Conservation (phyloP, 2,797 vertebrate genomes). For the Sebastiscus albofasciatus region DNA sequence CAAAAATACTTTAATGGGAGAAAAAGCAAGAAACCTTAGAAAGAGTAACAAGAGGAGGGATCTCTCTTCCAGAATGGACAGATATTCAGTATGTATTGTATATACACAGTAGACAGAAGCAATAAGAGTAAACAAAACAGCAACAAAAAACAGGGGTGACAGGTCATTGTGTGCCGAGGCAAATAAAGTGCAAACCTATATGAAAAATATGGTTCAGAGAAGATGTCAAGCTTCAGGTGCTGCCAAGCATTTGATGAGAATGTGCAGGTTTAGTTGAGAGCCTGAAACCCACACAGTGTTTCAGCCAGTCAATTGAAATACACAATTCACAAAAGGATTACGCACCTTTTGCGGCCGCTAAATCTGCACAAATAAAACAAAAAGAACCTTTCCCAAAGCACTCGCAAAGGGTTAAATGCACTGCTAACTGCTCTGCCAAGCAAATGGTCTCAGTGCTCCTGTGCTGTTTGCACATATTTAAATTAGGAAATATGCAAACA, state of each 20-base stretch:
- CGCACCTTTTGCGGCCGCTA: no score
- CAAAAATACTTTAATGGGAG: neutral
- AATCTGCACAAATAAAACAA: neutral
- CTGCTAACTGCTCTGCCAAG: no score
- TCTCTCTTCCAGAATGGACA: neutral
- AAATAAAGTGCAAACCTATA: neutral
- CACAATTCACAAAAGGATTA: no score
- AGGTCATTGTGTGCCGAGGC: neutral
- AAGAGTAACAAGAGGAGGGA: neutral
- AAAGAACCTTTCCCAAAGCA: no score
- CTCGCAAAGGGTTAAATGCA: neutral
- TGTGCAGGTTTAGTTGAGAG: neutral
- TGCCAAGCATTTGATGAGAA: no score
- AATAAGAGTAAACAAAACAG: neutral
- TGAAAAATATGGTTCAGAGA: neutral
- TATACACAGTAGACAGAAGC: neutral
- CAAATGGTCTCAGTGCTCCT: no score
- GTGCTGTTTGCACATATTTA: no score
- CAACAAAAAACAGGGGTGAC: neutral
- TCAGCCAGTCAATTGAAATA: no score
- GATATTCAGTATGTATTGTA: neutral
- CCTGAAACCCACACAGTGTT: no score
- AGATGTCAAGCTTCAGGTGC: neutral
- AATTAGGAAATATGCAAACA: no score
- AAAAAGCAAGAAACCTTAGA: neutral